These are phyloP conservation scores for Mirounga angustirostris DNA, from an alignment of 2,113 vertebrate species.

Conservation along the genomic window DNA sequence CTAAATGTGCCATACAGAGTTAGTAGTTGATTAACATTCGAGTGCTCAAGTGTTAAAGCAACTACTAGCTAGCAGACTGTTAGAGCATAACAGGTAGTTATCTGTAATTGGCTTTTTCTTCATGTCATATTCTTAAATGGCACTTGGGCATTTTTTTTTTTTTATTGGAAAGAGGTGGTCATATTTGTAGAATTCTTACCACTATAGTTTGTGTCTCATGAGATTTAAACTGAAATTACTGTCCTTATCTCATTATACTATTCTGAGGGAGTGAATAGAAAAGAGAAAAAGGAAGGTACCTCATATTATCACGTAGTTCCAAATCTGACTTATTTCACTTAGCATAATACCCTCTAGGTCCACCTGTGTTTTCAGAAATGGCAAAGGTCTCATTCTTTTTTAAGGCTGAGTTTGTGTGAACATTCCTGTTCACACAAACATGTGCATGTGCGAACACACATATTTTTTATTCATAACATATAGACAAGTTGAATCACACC, in stretches of 20 bases:
- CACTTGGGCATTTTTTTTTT: background rate
- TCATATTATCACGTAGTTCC: background rate
- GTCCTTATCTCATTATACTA: background rate
- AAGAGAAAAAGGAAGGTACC: background rate
- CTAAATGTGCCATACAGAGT: constrained; percentile 13
- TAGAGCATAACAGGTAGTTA: background rate
- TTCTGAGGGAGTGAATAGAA: background rate
- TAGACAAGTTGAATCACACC: background rate
- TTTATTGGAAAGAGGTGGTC: background rate
- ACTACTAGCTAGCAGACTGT: background rate
- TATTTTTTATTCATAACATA: background rate
- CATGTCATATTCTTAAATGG: background rate
- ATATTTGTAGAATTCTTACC: constrained; percentile 20
- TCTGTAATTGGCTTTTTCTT: background rate
- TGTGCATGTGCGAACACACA: background rate
- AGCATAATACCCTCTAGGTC: background rate
- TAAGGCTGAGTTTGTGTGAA: background rate
- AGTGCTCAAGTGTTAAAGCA: background rate
- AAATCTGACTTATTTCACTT: background rate
- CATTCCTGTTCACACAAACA: background rate
- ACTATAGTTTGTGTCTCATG: background rate
- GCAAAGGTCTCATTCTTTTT: background rate
- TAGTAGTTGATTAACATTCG: background rate
- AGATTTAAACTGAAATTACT: constrained; percentile 21
- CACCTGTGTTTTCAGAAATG: background rate